These are phyloP conservation scores for Strix occidentalis DNA, from an alignment of 2,797 vertebrate species.

Conservation along the genomic window DNA sequence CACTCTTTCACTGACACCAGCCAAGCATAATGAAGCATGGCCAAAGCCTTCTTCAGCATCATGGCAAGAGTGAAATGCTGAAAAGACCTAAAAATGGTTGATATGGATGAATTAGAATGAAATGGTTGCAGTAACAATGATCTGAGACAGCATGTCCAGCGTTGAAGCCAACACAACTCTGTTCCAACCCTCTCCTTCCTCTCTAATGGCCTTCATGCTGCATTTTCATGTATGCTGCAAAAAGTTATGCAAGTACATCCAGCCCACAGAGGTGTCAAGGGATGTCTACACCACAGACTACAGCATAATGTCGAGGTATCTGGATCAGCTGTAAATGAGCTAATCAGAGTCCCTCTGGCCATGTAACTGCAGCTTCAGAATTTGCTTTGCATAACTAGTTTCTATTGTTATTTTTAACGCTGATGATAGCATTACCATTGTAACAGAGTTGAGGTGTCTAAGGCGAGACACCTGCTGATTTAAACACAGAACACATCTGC, in stretches of 20 bases:
- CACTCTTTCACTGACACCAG: neutral
- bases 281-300: neutral
- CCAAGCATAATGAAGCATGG: conserved; percentile 53
- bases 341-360: neutral
- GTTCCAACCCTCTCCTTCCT: neutral
- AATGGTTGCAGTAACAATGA: neutral
- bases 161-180: neutral
- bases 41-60: conserved; percentile 41
- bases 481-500: neutral
- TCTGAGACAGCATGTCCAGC: neutral
- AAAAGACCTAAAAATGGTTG: neutral
- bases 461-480: neutral
- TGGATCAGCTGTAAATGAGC: neutral
- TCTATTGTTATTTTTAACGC: neutral
- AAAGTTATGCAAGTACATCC: neutral
- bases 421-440: neutral
- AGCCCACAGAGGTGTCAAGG: neutral
- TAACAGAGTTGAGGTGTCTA: neutral
- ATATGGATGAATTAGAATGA: conserved; percentile 3
- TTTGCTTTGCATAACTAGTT: neutral
- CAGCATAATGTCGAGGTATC: neutral
- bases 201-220: neutral
- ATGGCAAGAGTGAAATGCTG: conserved; percentile 19
- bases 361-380: neutral
- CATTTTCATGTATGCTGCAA: neutral